A percentile compares a stretch with the other conserved stretches of the same genome.
Evolutionary conservation across 2,113 vertebrate species (phyloP).

Genomic region (Malurus cyaneus): DNA sequence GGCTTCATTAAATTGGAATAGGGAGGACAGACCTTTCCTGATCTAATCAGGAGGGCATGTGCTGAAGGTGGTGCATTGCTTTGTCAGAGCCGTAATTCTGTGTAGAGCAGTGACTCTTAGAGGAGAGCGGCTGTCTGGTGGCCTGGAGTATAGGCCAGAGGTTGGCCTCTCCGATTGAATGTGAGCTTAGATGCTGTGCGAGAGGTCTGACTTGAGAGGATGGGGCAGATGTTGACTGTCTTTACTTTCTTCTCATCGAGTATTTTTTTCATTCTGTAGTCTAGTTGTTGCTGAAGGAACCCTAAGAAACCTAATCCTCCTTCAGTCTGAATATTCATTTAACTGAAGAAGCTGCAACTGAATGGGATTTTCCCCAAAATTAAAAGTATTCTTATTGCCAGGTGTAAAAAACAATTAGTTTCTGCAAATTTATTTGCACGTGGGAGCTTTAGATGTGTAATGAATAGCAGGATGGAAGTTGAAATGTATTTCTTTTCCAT

Average conservation of each 20-base stretch:
- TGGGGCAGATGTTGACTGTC: background rate
- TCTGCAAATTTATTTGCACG: background rate
- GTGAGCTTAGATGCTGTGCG: rapidly evolving
- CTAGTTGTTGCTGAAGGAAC: background rate
- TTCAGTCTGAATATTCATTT: background rate
- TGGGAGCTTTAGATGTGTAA: background rate
- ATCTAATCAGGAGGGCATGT: background rate
- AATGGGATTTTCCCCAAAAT: background rate
- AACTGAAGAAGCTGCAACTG: background rate
- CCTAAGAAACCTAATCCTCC: background rate
- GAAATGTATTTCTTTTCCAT: background rate
- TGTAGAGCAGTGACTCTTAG: background rate
- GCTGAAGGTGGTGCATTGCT: background rate
- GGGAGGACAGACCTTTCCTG: background rate
- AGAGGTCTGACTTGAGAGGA: background rate
- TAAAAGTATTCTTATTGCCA: background rate
- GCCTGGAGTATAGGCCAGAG: background rate
- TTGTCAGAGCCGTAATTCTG: background rate
- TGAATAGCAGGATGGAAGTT: background rate
- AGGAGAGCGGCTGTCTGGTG: background rate
- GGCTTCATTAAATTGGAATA: background rate
- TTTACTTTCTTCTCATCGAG: background rate
- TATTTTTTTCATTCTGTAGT: background rate
- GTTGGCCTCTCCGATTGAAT: background rate
- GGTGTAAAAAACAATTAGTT: background rate